These are phyloP conservation scores for Neomonachus schauinslandi DNA, from an alignment of 2,113 vertebrate species.

Conservation along the genomic window DNA sequence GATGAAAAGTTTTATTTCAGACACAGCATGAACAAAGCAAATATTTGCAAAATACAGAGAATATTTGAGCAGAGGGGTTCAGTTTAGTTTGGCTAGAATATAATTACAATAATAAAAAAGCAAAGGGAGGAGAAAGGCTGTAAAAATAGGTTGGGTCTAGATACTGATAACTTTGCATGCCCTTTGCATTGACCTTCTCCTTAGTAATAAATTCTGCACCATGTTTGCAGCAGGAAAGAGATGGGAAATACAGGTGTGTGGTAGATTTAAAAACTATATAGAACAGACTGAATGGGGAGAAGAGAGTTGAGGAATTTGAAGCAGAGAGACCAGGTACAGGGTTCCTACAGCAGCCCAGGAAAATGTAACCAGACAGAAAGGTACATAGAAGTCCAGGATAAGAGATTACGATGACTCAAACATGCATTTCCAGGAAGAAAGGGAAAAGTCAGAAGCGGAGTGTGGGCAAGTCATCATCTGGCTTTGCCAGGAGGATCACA, in stretches of 20 bases:
- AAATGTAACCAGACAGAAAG: not conserved
- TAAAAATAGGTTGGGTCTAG: not conserved
- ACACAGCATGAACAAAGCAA: not conserved
- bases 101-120: not conserved
- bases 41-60: not conserved
- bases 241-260: not conserved
- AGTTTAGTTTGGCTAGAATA: not conserved
- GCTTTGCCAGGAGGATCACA: not conserved
- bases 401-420: not conserved
- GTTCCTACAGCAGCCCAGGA: not conserved
- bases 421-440: not conserved
- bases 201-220: not conserved
- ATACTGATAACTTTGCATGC: not conserved
- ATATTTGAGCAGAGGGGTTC: not conserved
- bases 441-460: not conserved
- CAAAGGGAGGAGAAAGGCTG: not conserved
- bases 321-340: not conserved
- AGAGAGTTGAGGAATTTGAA: not conserved
- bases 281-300: not conserved
- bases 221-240: not conserved
- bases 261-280: not conserved
- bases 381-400: not conserved
- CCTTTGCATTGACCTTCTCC: not conserved
- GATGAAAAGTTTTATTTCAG: not conserved
- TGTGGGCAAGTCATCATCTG: not conserved